Conservation (phyloP, 2,797 vertebrate species). For the Falco naumanni region DNA sequence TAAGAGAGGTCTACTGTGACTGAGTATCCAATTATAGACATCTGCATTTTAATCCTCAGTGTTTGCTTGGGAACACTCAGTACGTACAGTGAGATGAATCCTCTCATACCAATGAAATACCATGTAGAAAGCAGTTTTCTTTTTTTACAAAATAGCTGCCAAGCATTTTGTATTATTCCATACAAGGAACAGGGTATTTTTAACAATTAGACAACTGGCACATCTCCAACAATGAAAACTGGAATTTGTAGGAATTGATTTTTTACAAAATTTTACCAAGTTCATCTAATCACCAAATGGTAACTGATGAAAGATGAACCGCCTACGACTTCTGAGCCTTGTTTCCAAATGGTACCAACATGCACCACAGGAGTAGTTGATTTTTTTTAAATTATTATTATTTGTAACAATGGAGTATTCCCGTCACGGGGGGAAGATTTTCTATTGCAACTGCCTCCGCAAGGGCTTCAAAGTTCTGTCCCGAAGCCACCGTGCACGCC, state of each 20-base stretch:
- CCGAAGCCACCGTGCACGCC: rapidly evolving
- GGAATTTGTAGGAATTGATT: neutral
- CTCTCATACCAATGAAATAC: rapidly evolving
- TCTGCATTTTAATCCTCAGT: neutral
- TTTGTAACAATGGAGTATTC: neutral
- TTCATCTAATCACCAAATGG: neutral
- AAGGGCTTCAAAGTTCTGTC: rapidly evolving
- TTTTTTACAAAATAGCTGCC: neutral
- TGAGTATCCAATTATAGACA: neutral
- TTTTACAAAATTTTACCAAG: neutral
- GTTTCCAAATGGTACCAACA: neutral
- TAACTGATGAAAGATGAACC: neutral
- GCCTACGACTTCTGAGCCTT: too few relatives aligned
- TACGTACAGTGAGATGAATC: rapidly evolving
- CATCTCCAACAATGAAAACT: neutral
- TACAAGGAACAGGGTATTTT: neutral
- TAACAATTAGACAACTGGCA: neutral
- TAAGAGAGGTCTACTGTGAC: neutral
- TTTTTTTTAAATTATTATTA: neutral
- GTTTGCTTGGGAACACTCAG: neutral
- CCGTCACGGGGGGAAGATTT: neutral
- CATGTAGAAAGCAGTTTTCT: neutral
- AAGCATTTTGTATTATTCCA: neutral
- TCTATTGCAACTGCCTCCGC: neutral
- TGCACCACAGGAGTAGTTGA: rapidly evolving